Evolutionary conservation across 2,113 vertebrate genomes (phyloP), one percentile per base, ranked within the genome.

Genomic region (Rhinichthys klamathensis): DNA sequence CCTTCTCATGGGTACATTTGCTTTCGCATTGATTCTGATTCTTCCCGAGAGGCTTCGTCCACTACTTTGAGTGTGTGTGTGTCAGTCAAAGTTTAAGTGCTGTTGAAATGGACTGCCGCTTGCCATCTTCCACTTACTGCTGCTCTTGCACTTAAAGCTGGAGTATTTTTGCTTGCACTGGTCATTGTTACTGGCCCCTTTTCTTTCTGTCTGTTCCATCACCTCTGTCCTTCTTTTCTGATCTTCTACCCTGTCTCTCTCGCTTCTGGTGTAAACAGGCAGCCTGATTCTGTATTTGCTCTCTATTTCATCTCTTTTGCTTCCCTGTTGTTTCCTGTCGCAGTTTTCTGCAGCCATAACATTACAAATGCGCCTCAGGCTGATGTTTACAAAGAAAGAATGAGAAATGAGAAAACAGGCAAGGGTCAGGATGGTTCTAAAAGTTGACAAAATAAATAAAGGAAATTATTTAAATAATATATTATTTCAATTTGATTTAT

Each of bases 11-110:
- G 44, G 80, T 54, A 12, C 44, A 6, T 82, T 82, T 84, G 63
- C 73, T 78, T 63, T 88, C 65, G 54, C 86, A 85, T 88, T 84
- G 46, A 3, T 89, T 88, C 81, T 84, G 87, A 85, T 89, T 92
- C 91, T 88, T 82, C 85, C 88, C 87, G 67, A 30, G 76, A 88
- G 80, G 88, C 89, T 88, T 85, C 7, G 13, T 79, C 27, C 7
- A 1, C 18, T 85, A 7, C 6, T 85, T 30, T 65, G 44, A 13
- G 79, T 72, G 23, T 72, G 27, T 75, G n/a, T 30, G 27, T 79
- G 74, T 83, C 46, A 85, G 86, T 83, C 61, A 67, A 61, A 60
- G 77, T 73, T 69, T 44, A 70, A 73, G 79, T 80, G 44, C 80
- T 15, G 41, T 63, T 65, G 44, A 69, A 65, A 80, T 80, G 58